Percentiles rank a stretch among this genome's conserved stretches.
Conservation (phyloP, 1,140 invertebrate species). For the Drusus annulatus region DNA sequence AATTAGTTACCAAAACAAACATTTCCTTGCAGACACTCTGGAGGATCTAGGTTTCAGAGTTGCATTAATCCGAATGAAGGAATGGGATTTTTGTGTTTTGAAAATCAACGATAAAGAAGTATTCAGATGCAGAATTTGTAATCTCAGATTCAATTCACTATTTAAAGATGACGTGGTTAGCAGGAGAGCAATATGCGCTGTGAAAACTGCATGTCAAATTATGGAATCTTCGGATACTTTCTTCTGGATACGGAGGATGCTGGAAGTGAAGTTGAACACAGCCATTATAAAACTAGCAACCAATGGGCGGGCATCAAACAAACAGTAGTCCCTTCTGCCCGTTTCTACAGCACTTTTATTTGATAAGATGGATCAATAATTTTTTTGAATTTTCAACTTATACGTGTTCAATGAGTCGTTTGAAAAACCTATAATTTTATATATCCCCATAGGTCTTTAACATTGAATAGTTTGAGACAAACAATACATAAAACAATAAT, state of each 20-base stretch:
- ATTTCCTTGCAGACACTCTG: slow-evolving; percentile 10
- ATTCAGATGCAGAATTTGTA: slow-evolving; percentile 26
- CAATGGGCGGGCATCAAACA: no score
- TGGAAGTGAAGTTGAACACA: slow-evolving; percentile 1
- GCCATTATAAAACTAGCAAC: no score
- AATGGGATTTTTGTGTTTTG: slow-evolving; percentile 27
- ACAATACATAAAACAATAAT: no score
- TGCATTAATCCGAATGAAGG: slow-evolving; percentile 15
- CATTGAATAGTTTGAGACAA: no score
- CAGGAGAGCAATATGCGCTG: slow-evolving; percentile 5
- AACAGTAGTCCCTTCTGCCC: no score
- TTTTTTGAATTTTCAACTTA: no score
- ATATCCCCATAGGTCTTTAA: no score
- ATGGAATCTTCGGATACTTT: slow-evolving; percentile 4
- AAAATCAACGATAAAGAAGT: slow-evolving; percentile 39
- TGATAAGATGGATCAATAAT: no score
- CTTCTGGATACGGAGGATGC: slow-evolving; percentile 29
- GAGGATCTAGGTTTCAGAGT: slow-evolving; percentile 27
- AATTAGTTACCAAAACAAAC: not conserved
- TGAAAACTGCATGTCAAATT: slow-evolving; percentile 12
- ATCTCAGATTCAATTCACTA: slow-evolving; percentile 22
- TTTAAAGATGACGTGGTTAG: slow-evolving; percentile 32
- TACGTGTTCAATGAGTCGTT: no score
- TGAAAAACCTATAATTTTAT: no score
- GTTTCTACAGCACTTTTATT: no score